Evolutionary conservation across 2,113 vertebrate species (phyloP), one percentile per base, ranked within the genome.

Genomic region (Callipepla californica): DNA sequence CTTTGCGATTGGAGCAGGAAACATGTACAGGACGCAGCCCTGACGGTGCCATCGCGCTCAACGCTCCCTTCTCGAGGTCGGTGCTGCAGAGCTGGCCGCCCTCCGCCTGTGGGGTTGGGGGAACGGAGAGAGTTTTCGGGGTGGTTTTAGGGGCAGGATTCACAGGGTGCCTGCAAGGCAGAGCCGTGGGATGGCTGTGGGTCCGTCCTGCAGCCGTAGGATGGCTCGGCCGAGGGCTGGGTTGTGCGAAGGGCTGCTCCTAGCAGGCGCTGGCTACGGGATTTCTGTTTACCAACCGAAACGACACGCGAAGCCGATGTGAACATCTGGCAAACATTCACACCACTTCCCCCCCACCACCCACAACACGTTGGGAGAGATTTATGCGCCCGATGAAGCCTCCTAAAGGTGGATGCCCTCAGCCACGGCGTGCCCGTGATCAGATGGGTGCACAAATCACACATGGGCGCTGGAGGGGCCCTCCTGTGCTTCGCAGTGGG

Each of bases 241-340:
- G 89, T 48, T 86, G 93, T 81, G 76, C 66, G 77, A 90, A 90
- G 87, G 93, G 85, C 90, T 97, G 93, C 65, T 94, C 88, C 17
- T 94, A 96, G 90, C 93, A 87, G 85, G 88, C 83, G 1, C 90
- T 23, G 18, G 94, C 87, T 91, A 91, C 73, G 12, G 87, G 92
- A 96, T 97, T 96, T 95, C 88, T 97, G 92, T 97, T 97, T 97
- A 96, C 95, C 94, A 95, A 96, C 94, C 42, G 4, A 97, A 97
- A 97, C 96, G 87, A 96, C 93, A 95, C 21, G 50, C 40, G 5
- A 94, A 97, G 91, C 94, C 59, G 32, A 93, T 92, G 82, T 85
- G 92, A 97, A 96, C 67, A 93, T 91, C 96, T 97, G 93, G 96
- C 89, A 94, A 92, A 91, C 95, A 96, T 93, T 89, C 91, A 85